phyloP scores from a whole-genome alignment of 2,888 invertebrate species.

The Galeopsomyia nigrocyanea region DNA sequence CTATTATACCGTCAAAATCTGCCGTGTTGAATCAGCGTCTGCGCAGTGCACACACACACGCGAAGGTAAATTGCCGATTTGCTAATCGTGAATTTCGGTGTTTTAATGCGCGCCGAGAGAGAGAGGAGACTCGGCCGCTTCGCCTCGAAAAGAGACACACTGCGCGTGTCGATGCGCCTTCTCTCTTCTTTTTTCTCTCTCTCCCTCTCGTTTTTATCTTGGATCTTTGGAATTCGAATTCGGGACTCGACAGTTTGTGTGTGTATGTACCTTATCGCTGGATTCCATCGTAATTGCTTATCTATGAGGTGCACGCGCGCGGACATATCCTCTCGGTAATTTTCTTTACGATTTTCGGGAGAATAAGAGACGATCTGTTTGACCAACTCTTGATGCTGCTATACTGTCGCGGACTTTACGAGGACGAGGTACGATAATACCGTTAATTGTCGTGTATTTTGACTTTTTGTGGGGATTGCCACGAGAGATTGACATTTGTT shows the following conservation, averaged over 20 bases:
- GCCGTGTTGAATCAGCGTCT: neutral
- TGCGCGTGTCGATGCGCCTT: neutral
- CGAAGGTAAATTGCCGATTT: conserved; percentile 27
- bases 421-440: conserved; percentile 1
- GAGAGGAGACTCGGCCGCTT: conserved; percentile 1
- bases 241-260: conserved; percentile 33
- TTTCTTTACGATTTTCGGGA: neutral
- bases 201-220: conserved; percentile 38
- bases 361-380: neutral
- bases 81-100: conserved; percentile 29
- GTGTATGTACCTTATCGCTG: conserved; percentile 55
- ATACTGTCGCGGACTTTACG: conserved; percentile 10
- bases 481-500: neutral
- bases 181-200: conserved; percentile 53
- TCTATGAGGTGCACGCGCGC: conserved; percentile 55
- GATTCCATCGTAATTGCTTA: conserved; percentile 66
- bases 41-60: neutral
- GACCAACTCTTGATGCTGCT: neutral
- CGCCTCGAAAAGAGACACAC: neutral
- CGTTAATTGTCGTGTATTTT: conserved; percentile 6
- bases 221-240: conserved; percentile 63
- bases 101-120: neutral
- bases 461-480: conserved; percentile 1
- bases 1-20: conserved; percentile 19
- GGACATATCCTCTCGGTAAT: neutral